A percentile compares a stretch with the other conserved stretches of the same genome.
These are phyloP conservation scores for Gymnoscelis rufifasciata DNA, from an alignment of 2,888 invertebrate genomes.

Conservation along the genomic window DNA sequence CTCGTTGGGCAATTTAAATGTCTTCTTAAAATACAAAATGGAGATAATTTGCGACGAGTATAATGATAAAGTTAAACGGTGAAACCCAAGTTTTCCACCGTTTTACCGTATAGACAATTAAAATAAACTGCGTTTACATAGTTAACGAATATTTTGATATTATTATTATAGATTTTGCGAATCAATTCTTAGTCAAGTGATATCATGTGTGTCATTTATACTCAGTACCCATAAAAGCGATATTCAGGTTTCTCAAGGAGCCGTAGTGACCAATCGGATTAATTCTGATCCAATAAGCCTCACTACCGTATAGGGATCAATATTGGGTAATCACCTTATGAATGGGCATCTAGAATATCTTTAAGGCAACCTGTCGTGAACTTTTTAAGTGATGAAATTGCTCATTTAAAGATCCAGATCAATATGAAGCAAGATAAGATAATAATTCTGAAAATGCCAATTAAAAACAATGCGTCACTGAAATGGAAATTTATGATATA, in stretches of 20 bases:
- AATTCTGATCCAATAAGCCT: slow-evolving; percentile 9
- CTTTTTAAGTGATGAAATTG: slow-evolving; percentile 23
- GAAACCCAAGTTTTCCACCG: too few relatives aligned
- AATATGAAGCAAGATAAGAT: slow-evolving; percentile 9
- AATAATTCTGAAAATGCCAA: slow-evolving; percentile 16
- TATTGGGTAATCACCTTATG: slow-evolving; percentile 17
- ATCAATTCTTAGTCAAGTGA: neutral
- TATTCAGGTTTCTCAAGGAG: slow-evolving; percentile 6
- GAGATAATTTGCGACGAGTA: too few relatives aligned
- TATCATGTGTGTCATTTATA: neutral
- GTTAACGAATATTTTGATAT: neutral
- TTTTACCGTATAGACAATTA: too few relatives aligned
- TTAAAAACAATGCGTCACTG: neutral
- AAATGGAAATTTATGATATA: too few relatives aligned
- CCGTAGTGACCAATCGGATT: slow-evolving; percentile 5
- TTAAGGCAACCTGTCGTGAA: slow-evolving; percentile 23
- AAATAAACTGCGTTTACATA: too few relatives aligned
- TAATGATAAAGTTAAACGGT: too few relatives aligned
- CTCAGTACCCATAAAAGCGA: neutral
- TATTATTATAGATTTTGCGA: neutral
- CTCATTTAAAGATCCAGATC: slow-evolving; percentile 17
- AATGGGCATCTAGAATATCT: slow-evolving; percentile 24
- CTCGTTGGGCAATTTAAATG: too few relatives aligned
- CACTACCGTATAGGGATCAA: slow-evolving; percentile 11
- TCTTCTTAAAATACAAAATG: too few relatives aligned